These are phyloP conservation scores for Formica exsecta DNA, from an alignment of 1,140 invertebrate species.

Conservation along the genomic window DNA sequence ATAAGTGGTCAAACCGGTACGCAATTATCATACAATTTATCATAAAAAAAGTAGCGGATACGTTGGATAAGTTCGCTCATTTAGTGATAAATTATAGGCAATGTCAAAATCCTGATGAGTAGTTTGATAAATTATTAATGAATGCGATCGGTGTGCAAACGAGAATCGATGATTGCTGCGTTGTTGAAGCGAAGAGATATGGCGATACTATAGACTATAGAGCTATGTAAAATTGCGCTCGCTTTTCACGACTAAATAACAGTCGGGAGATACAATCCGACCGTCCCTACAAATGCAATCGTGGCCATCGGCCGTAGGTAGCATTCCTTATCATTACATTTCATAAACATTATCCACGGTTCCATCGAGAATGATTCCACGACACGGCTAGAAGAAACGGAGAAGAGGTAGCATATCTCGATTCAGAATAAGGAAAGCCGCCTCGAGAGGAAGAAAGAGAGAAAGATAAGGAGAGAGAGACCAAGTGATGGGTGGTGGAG, in stretches of 20 bases:
- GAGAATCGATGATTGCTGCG: slow-evolving; percentile 60
- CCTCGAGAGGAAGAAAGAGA: slow-evolving; percentile 3
- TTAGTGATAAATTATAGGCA: slow-evolving; percentile 30
- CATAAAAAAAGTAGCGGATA: not conserved
- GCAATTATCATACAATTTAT: not conserved
- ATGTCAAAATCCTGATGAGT: slow-evolving; percentile 22
- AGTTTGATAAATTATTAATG: slow-evolving; percentile 15
- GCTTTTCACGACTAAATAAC: slow-evolving; percentile 36
- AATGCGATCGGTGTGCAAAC: not conserved
- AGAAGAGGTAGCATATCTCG: slow-evolving; percentile 67
- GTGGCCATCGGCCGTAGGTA: slow-evolving; percentile 2
- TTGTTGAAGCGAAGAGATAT: not conserved
- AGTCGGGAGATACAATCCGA: not conserved
- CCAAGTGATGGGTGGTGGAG: not conserved
- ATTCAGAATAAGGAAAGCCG: slow-evolving; percentile 43
- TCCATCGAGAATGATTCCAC: slow-evolving; percentile 77
- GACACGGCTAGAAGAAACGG: slow-evolving; percentile 68
- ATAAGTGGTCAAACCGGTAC: not conserved
- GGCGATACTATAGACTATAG: no score
- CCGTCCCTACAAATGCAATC: not conserved
- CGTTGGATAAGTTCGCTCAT: slow-evolving; percentile 8
- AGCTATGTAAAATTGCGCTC: slow-evolving; percentile 28
- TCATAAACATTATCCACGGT: slow-evolving; percentile 74
- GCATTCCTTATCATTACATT: slow-evolving; percentile 73
- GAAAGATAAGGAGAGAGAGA: not conserved